These are phyloP conservation scores for Eristalis intricaria DNA, from an alignment of 2,888 invertebrate genomes.

Conservation along the genomic window DNA sequence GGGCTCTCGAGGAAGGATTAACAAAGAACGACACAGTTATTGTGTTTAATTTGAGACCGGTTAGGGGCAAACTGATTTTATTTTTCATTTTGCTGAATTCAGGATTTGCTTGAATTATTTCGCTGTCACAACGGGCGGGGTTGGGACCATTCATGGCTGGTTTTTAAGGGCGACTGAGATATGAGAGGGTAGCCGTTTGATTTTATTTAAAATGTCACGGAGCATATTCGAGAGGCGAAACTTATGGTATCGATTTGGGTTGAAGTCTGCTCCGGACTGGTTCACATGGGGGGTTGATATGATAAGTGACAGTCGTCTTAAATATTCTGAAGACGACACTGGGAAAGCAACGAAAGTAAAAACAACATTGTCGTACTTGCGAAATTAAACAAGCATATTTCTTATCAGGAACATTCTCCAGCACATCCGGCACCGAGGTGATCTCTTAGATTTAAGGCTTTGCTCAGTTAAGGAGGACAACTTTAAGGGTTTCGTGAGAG, in stretches of 20 bases:
- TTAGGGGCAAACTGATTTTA: background rate
- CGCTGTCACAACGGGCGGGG: slow-evolving; percentile 13
- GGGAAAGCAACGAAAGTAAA: background rate
- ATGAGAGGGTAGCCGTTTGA: background rate
- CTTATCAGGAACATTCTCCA: background rate
- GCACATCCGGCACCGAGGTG: background rate
- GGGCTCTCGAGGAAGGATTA: slow-evolving; percentile 37
- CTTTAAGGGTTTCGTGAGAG: background rate
- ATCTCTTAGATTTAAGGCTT: background rate
- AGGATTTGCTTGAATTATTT: slow-evolving; percentile 39
- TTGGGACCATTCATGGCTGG: background rate
- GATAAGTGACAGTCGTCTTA: background rate
- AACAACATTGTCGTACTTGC: background rate
- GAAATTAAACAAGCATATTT: too few relatives aligned
- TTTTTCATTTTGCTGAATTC: slow-evolving; percentile 27
- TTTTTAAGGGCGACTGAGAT: background rate
- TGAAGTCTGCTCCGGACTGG: background rate
- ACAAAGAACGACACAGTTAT: slow-evolving; percentile 26
- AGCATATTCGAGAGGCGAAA: background rate
- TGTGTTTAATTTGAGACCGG: slow-evolving; percentile 28
- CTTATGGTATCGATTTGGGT: background rate
- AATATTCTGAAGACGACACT: background rate
- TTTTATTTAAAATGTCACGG: background rate
- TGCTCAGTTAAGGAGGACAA: background rate
- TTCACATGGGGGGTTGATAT: background rate